Evolutionary conservation across 2,888 invertebrate species (phyloP), one percentile per base, ranked within the genome.

Genomic region (Drosophila mercatorum): DNA sequence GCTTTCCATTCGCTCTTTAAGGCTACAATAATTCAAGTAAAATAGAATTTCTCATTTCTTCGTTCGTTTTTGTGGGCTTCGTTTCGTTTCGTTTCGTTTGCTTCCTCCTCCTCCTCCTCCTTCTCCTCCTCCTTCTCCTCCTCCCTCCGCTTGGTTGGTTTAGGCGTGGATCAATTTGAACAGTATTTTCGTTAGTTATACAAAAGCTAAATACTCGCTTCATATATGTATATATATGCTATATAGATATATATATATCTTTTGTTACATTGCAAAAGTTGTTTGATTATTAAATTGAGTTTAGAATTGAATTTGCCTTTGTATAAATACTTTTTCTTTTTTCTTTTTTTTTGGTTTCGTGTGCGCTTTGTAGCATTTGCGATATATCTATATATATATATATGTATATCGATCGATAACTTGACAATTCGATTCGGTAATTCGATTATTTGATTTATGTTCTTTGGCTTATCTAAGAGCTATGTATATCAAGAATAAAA

Each of bases 1-100:
- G 22, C 52, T 28, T 46, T 60, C 52, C 14, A 17, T 40, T 67
- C 34, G 22, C 51, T 22, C 12, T 53, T 73, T 64, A 81, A 73
- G 87, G 74, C 87, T 83, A 78, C 56, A 67, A 74, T 81, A 86
- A 83, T 62, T 67, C 57, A 53, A 56, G 41, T 49, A 40, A 52
- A 62, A 55, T 62, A 44, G 61, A 49, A 7, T 49, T 44, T 58
- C 17, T 26, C 7, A 11, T 7, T 34, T 34, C 31, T 34, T 34
- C 6, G 17, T 31, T 31, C 31, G 4, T 28, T 67, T 49, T 72
- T 64, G 88, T 87, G 81, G 81, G 82, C 47, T 87, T 68, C 75
- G 78, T 81, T 84, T 72, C 85, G 51, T 62, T 87, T 68, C 75
- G 78, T 81, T 84, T 72, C 85, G 51, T 62, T 11, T 17, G n/a